Percentiles rank a stretch among this genome's conserved stretches.
Conservation (phyloP, 2,113 vertebrate species). For the Bostrychus sinensis region DNA sequence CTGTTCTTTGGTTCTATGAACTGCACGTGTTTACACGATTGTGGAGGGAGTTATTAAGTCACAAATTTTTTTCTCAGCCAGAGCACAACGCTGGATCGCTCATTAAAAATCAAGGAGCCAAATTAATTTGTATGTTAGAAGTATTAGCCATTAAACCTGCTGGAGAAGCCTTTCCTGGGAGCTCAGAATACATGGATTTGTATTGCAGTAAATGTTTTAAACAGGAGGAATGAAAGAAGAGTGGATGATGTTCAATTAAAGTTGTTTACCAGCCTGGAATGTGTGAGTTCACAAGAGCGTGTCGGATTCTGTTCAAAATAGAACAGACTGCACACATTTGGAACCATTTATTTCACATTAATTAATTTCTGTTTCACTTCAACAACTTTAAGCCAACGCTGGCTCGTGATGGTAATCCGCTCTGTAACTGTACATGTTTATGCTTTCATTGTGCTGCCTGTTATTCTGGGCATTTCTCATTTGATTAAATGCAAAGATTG, state of each 20-base stretch:
- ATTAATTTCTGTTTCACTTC: slow-evolving; percentile 12
- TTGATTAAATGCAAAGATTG: not conserved
- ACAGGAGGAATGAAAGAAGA: slow-evolving; percentile 7
- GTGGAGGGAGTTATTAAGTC: slow-evolving; percentile 29
- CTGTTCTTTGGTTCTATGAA: not conserved
- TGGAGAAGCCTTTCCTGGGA: not conserved
- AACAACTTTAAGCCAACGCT: slow-evolving; percentile 14
- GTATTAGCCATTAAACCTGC: slow-evolving; percentile 14
- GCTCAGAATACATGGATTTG: slow-evolving; percentile 2
- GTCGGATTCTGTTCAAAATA: slow-evolving; percentile 14
- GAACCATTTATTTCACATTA: slow-evolving; percentile 26
- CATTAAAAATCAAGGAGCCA: slow-evolving; percentile 23
- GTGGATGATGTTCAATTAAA: slow-evolving; percentile 36
- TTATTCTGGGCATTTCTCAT: not conserved
- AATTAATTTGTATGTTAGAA: slow-evolving; percentile 34
- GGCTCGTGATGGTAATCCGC: not conserved
- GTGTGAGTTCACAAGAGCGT: slow-evolving; percentile 21
- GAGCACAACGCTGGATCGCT: slow-evolving; percentile 7
- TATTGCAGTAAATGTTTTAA: slow-evolving; percentile 9
- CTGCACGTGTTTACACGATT: slow-evolving; percentile 27
- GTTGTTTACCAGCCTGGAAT: slow-evolving; percentile 36
- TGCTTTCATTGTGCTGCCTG: not conserved
- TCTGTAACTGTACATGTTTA: not conserved
- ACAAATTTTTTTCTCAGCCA: slow-evolving; percentile 16
- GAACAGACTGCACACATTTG: slow-evolving; percentile 13